Evolutionary conservation across 2,113 vertebrate genomes (phyloP), one percentile per base, ranked within the genome.

Genomic region (Oceanodroma tethys): DNA sequence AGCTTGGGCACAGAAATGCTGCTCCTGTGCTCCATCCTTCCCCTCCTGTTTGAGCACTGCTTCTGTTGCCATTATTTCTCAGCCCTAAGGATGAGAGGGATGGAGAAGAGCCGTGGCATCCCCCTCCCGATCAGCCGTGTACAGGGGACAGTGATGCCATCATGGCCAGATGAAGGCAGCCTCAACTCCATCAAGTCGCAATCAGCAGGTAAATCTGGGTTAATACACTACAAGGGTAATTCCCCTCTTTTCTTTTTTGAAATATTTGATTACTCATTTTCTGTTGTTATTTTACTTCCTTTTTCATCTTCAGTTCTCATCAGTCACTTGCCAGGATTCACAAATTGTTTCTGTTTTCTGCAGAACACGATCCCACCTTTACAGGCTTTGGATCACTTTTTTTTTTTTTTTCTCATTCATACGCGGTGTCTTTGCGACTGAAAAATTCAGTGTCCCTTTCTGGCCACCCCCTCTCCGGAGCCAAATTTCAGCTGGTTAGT

Each of bases 311-410:
- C 40, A 14, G 9, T 21, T 93, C 40, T 60, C 40, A 52, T 89
- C 93, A 85, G 60, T 96, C 90, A 85, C 66, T 79, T 79, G 23
- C 4, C 47, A 72, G 65, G 58, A 91, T 56, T 75, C 56, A 85
- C 40, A 86, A 60, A 53, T 30, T 22, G 5, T 58, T 74, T 63
- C 59, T 70, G 9, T 58, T 79, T 87, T 89, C 84, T 87, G 60
- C 40, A 82, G 36, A 91, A 53, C 26, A 66, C 2, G 4, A 68
- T 32, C 27, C 16, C 26, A 27, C 52, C 14, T 78, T 55, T 23
- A 70, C 18, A 68, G 27, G 30, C 7, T 75, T 84, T 71, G 38
- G 42, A 58, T 66, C 34, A 34, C 18, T 6, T 4, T 55, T 43
- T 40, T 56, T 48, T 48, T 36, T 18, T 13, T 25, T 10, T 30